Evolutionary conservation across 2,797 vertebrate species (phyloP), one percentile per base, ranked within the genome.

Genomic region (Mormyrus proboscirostris): DNA sequence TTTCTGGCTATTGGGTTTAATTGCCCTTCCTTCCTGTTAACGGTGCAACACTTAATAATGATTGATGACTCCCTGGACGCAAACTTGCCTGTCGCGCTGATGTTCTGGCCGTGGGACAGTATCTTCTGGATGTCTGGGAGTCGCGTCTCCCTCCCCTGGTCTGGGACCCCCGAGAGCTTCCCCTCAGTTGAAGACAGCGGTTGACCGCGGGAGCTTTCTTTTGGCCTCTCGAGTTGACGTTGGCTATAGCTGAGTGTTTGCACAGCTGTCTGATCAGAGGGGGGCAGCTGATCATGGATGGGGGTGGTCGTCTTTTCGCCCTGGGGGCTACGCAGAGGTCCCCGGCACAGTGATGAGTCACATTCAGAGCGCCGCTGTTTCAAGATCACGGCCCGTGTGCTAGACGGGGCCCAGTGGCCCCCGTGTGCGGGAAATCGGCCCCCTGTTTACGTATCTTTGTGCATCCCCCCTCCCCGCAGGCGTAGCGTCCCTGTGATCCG

Each of bases 401-500:
- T 16, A 0, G 33, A 14, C 3, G 3, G 10, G 25, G 25, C 22
- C 9, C 62, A 9, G 7, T 25, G 59, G 59, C 59, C 59, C 59
- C 59, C 10, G 9, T 14, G 62, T 41, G 6, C 33, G 38, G 69
- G 16, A 41, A 41, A 14, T 33, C 49, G 19, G 50, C 29, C 53
- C 55, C 33, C 19, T 49, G 41, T 90, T 84, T 5, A 3, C 25
- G 44, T 62, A 0, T 62, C n/a, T 86, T 1, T 29, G 50, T 53
- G 87, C 0, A 0, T n/a, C 62, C 90, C 86, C 89, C 88, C 65
- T 19, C 51, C n/a, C 44, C 12, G 41, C 96, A 99, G 98, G 93
- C 97, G 97, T 92, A 97, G 94, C 33, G 93, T 96, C 91, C 97
- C 98, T 50, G 89, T 97, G 92, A 95, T 96, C 95, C 95, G 97